Evolutionary conservation across 1,140 invertebrate species (phyloP), one percentile per base, ranked within the genome.

Genomic region (Drosophila parvula): DNA sequence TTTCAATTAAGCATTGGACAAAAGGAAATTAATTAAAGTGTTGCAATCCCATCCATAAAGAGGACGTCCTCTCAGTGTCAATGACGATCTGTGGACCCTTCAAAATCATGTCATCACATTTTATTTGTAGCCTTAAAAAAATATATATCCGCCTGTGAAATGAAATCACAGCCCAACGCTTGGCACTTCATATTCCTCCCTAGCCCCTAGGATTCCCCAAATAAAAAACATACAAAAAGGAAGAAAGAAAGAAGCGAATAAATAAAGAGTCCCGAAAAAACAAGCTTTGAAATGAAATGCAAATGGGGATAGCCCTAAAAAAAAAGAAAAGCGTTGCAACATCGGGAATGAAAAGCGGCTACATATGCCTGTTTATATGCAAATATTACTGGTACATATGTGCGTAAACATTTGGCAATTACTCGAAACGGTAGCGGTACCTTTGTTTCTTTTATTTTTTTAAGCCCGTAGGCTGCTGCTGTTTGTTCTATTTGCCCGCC

Each of bases 331-430:
- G 12, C 50, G 62, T 51, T 71, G 82, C 83, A 79, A 64, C 71
- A 47, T 73, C 65, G 65, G 63, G 78, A 81, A 70, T 79, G 76
- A 85, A 82, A 86, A 86, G 78, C 79, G 76, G 63, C 79, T 83
- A 78, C 83, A 89, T 86, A 86, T 86, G 83, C 63, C 84, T 86
- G 76, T 86, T 83, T 86, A 86, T 86, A 86, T 86, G 84, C 79
- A 86, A 86, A 89, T 89, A 88, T 80, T 77, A 83, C 71, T 59
- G 51, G 59, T 83, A 83, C 79, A 83, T 86, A 88, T 88, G 83
- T 86, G 85, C 71, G 76, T 86, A 86, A 88, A 86, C 79, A 89
- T 86, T 88, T 88, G 83, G 84, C 83, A 86, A 88, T 86, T 86
- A 86, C 76, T 83, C 67, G 73, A 55, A 47, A 64, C 56, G 64